Evolutionary conservation across 1,140 invertebrate species (phyloP), one percentile per base, ranked within the genome.

Genomic region (Drosophila bipectinata): DNA sequence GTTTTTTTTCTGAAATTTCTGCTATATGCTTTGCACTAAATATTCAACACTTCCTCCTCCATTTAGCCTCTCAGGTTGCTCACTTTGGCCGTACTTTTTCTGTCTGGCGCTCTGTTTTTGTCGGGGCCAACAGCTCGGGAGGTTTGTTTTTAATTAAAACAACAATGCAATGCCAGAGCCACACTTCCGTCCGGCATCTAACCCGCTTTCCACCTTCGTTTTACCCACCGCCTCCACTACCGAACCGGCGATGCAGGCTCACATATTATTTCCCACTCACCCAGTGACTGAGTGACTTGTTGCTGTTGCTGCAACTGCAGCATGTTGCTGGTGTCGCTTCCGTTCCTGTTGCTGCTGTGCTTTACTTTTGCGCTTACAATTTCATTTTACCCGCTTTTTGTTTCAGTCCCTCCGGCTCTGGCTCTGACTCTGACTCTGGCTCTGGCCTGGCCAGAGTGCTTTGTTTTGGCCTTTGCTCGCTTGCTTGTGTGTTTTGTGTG

Each of bases 101-200:
- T 67, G 32, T 30, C 32, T 1, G 45, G 28, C 14, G 15, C 28
- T 48, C 57, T 49, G 57, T 75, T 80, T 66, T 48, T 69, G 63
- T 80, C 45, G 67, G 56, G 15, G 24, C 61, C 60, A 74, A 64
- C 55, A 75, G 58, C 64, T 63, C 69, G 79, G 62, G 53, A 74
- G 82, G 77, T 81, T 77, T 81, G 82, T 81, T 85, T 85, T 85
- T 85, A 85, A 85, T 85, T 85, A 85, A 85, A 85, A 87, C 82
- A 85, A 85, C 82, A 85, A 87, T 87, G 78, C 71, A 72, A 28
- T 72, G 72, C 73, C 77, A 76, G 77, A 61, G 77, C 59, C 64
- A 60, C 60, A 72, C 55, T 72, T 71, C 56, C 79, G 66, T 58
- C 54, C 63, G 68, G 15, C 26, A 47, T 56, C 53, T 59, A 55